A percentile compares a stretch with the other conserved stretches of the same genome.
Evolutionary conservation across 2,888 invertebrate species (phyloP).

Genomic region (Caenorhabditis virilis): DNA sequence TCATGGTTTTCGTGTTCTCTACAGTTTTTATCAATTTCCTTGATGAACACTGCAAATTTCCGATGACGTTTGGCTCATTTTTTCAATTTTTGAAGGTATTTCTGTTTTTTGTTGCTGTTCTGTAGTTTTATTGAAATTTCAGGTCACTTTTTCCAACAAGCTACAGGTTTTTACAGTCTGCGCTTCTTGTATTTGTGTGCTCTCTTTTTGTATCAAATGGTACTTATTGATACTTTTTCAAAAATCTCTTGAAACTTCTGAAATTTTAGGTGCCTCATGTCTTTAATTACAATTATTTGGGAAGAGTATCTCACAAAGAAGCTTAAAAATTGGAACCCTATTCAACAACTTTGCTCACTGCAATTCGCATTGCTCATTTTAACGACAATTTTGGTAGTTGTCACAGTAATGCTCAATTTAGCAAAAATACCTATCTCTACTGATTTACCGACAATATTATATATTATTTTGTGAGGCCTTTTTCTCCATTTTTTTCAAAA

Average conservation of each 20-base stretch:
- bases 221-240: constrained; percentile 7
- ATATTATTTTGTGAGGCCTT: constrained; percentile 36
- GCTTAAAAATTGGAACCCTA: constrained; percentile 26
- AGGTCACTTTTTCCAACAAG: constrained; percentile 25
- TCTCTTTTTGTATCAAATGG: constrained; percentile 39
- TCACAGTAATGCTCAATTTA: constrained; percentile 16
- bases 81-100: constrained; percentile 37
- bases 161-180: constrained; percentile 30
- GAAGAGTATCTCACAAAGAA: constrained; percentile 37
- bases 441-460: constrained; percentile 26
- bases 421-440: constrained; percentile 18
- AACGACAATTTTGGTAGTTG: constrained; percentile 16
- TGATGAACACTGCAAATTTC: constrained; percentile 36
- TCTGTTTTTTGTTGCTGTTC: not conserved
- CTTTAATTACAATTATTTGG: constrained; percentile 33
- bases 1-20: constrained; percentile 44
- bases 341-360: constrained; percentile 38
- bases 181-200: constrained; percentile 21
- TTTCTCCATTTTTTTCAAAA: not conserved
- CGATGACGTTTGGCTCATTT: constrained; percentile 37
- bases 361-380: constrained; percentile 36
- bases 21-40: constrained; percentile 47
- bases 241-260: not conserved
- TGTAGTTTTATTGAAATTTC: constrained; percentile 1
- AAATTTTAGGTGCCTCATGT: constrained; percentile 12